Base-by-base conservation (phyloP, 2,113 vertebrate species). In the Cyanoderma ruficeps region DNA sequence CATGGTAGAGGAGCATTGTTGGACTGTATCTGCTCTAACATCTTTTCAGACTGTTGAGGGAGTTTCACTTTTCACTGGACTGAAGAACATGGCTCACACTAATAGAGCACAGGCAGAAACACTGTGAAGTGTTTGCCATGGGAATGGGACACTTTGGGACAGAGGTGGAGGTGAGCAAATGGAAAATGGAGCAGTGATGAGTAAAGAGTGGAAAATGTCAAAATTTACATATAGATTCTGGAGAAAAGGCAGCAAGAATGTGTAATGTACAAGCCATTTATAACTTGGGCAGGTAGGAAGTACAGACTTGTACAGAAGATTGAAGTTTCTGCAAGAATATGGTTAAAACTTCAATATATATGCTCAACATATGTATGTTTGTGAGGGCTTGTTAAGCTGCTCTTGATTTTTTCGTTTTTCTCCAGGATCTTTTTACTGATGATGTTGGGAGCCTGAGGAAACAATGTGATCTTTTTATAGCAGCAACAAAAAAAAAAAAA, bases 391-490 rank as follows among this genome's bases (percentile, higher is more conserved):
- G 30, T 33, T 20, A 23, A 77, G 50, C 71, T 80, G 8, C 35
- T 91, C 23, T 33, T 89, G 50, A 14, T n/a, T 65, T 63, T 85
- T 76, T 46, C 0, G 0, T 37, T 79, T 56, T 75, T 37, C 27
- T 74, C 14, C 8, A 9, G 37, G 22, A 47, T 88, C 63, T 74
- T 75, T 75, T 59, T 42, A 52, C 17, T 94, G 79, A 22, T n/a
- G 50, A 56, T 83, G 76, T 24, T 77, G 18, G 53, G 41, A 70
- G 44, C 25, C 28, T 82, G 9, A 93, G 69, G 83, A 92, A 93
- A 81, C 72, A 83, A 60, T 35, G n/a, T 52, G 33, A 46, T 87
- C 88, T 93, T 93, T 91, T 90, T 92, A 83, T 93, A 95, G 79
- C 72, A 64, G 5, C n/a, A n/a, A n/a, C n/a, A 17, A 27, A 16